These are phyloP conservation scores for Harpalus rufipes DNA, from an alignment of 2,888 invertebrate genomes.

Conservation along the genomic window DNA sequence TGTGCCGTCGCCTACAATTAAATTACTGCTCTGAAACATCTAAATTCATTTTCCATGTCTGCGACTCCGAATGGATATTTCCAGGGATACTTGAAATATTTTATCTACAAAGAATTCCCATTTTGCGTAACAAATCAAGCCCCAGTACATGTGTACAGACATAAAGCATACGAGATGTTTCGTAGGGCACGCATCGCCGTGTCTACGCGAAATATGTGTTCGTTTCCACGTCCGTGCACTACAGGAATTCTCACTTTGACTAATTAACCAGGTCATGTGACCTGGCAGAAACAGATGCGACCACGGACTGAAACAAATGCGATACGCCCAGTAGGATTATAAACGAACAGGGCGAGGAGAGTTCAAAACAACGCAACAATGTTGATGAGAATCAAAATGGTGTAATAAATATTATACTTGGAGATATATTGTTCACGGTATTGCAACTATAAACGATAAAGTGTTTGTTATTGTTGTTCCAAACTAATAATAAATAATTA, in stretches of 20 bases:
- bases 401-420: slow-evolving; percentile 29
- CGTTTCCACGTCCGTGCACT: slow-evolving; percentile 48
- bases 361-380: slow-evolving; percentile 25
- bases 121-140: slow-evolving; percentile 38
- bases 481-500: too few species aligned
- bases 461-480: too few species aligned
- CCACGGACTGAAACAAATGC: slow-evolving; percentile 62
- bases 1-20: background rate
- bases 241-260: slow-evolving; percentile 65
- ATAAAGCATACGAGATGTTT: slow-evolving; percentile 14
- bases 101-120: slow-evolving; percentile 25
- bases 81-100: slow-evolving; percentile 15
- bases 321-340: slow-evolving; percentile 58
- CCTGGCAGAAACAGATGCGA: slow-evolving; percentile 63
- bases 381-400: slow-evolving; percentile 23
- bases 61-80: background rate
- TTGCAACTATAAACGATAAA: background rate
- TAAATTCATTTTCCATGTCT: slow-evolving; percentile 20
- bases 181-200: slow-evolving; percentile 31
- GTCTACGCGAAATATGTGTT: slow-evolving; percentile 42
- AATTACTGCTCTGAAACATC: background rate
- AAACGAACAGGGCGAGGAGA: slow-evolving; percentile 21
- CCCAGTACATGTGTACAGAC: background rate
- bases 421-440: background rate
- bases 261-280: slow-evolving; percentile 64